Conservation (phyloP, 2,113 vertebrate species). For the Daubentonia madagascariensis region DNA sequence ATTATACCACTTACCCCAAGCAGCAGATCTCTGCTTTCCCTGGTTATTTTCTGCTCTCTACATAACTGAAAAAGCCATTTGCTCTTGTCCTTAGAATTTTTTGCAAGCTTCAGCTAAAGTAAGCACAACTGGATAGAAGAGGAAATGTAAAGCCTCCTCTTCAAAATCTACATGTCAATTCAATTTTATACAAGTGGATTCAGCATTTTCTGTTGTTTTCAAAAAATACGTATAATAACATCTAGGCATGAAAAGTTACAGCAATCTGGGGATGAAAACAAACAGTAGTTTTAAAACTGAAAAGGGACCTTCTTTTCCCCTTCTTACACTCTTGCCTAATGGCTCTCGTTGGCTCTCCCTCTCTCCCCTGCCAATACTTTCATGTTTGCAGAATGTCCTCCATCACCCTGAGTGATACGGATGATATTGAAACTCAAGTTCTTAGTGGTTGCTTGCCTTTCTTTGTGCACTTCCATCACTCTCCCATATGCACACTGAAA, state of each 20-base stretch:
- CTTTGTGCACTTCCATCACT: slow-evolving; percentile 58
- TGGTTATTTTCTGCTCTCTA: neutral
- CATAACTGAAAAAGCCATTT: slow-evolving; percentile 40
- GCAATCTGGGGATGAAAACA: neutral
- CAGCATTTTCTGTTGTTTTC: slow-evolving; percentile 58
- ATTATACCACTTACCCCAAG: slow-evolving; percentile 1
- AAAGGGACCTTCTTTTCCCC: slow-evolving; percentile 52
- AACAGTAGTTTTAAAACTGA: slow-evolving; percentile 15
- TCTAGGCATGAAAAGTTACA: slow-evolving; percentile 42
- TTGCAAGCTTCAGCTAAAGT: slow-evolving; percentile 41
- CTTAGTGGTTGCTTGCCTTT: slow-evolving; percentile 67
- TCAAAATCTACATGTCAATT: slow-evolving; percentile 59
- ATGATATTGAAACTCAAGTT: slow-evolving; percentile 49
- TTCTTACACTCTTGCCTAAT: slow-evolving; percentile 38
- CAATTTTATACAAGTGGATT: slow-evolving; percentile 47
- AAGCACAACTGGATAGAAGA: neutral
- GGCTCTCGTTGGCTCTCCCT: slow-evolving; percentile 2
- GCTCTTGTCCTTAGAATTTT: slow-evolving; percentile 39
- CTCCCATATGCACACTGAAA: slow-evolving; percentile 57
- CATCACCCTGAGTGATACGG: slow-evolving; percentile 35
- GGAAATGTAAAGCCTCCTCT: slow-evolving; percentile 38
- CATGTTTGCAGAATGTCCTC: slow-evolving; percentile 58
- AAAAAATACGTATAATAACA: slow-evolving; percentile 42
- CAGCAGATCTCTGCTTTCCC: slow-evolving; percentile 19
- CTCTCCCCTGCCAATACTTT: slow-evolving; percentile 12